Base-by-base conservation (phyloP, 2,888 invertebrate species). In the Torymus aiolomorphi region DNA sequence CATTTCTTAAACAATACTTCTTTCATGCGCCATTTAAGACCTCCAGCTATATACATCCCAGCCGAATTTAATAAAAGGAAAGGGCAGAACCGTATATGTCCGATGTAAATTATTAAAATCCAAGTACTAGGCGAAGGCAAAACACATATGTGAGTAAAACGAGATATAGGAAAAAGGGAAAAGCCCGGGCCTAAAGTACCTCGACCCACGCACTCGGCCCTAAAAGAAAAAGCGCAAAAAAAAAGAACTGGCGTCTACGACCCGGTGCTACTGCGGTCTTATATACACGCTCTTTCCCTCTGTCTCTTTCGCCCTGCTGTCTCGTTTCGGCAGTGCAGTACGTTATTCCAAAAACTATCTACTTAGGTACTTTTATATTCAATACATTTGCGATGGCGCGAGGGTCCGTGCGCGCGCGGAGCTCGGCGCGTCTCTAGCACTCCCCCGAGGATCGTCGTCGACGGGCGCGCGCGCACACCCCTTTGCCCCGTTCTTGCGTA, bases 341-440 rank as follows among this genome's bases (percentile, higher is more conserved):
- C 86, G 88, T 89, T 88, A 89, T 88, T 87, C 85, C 82, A 81
- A 83, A 86, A 85, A 87, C 87, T 88, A 87, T 89, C 88, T 88
- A 88, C 88, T 89, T 88, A 87, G 87, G 83, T 88, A 85, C 89
- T 89, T 88, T 89, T 89, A 89, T 88, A 89, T 89, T 89, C 89
- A 88, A 89, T 89, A 89, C 88, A 88, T 88, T 87, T 83, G 88
- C 86, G 84, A 85, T 85, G 83, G 84, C 79, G 83, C 78, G 81
- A 80, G 80, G 84, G 83, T 80, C 77, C 63, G 52, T 59, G 61
- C 42, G 57, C 20, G 20, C n/a, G n/a, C n/a, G n/a, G n/a, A n/a
- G 52, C 74, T 73, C 81, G 24, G 24, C 24, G 24, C 31, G 31
- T 78, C 81, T 85, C 85, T 86, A 87, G 88, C 86, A 88, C 88